A percentile compares a stretch with the other conserved stretches of the same genome.
Conservation (phyloP, 2,797 vertebrate species). For the Neosilurus hyrtlii region DNA sequence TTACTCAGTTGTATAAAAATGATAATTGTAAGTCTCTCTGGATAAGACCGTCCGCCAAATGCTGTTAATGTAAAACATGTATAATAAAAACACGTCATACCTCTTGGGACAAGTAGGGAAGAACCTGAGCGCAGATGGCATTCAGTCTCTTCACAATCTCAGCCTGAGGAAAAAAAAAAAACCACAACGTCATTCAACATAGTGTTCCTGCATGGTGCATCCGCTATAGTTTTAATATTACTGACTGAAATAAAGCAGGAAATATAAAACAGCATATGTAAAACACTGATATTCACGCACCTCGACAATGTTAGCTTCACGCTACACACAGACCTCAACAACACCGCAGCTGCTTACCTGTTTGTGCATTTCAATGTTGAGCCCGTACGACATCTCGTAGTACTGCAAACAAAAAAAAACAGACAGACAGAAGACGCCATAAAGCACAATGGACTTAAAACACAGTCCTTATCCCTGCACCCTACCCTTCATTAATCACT, state of each 20-base stretch:
- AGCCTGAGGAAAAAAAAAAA: slow-evolving; percentile 73
- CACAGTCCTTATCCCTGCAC: background rate
- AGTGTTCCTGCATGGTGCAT: background rate
- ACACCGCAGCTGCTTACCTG: slow-evolving; percentile 74
- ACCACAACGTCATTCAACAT: background rate
- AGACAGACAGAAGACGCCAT: background rate
- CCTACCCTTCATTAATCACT: background rate
- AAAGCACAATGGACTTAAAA: background rate
- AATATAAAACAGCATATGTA: no score
- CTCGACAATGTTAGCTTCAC: background rate
- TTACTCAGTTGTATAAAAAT: no score
- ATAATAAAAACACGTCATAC: slow-evolving; percentile 59
- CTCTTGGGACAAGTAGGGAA: slow-evolving; percentile 98
- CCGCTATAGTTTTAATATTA: background rate
- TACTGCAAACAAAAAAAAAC: slow-evolving; percentile 70
- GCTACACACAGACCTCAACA: background rate
- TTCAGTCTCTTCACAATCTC: slow-evolving; percentile 98
- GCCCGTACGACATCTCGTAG: slow-evolving; percentile 97
- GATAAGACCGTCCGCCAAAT: no score
- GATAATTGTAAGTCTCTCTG: no score
- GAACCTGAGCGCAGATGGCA: slow-evolving; percentile 94
- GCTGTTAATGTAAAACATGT: background rate
- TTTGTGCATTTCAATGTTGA: slow-evolving; percentile 98
- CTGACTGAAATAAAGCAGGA: background rate
- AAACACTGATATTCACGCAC: background rate